Evolutionary conservation across 37 sponge, comb jelly and placozoan species (phyloP).

Genomic region (Aphrocallistes beatrix): DNA sequence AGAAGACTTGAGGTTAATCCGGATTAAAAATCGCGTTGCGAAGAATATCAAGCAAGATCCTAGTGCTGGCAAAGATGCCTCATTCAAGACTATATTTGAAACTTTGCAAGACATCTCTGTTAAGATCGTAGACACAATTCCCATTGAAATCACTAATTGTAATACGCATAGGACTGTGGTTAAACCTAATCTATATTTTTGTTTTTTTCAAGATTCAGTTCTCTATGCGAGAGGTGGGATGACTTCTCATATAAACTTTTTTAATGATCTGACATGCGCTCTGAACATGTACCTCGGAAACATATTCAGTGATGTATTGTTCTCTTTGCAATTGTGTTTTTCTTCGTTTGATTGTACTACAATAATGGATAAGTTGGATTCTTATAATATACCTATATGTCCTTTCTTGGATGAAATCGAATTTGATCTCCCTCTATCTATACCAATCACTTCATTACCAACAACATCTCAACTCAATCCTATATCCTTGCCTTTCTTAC

Average conservation of each 20-base stretch:
- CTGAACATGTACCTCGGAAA: neutral
- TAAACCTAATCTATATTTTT: neutral
- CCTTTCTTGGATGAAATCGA: neutral
- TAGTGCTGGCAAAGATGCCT: neutral
- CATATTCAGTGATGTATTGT: neutral
- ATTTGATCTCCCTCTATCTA: neutral
- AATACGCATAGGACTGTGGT: neutral
- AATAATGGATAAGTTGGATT: neutral
- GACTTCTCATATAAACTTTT: neutral
- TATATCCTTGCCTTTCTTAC: neutral
- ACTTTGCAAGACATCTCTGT: neutral
- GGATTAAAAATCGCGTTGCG: neutral
- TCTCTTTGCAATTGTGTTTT: neutral
- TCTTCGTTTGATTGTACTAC: neutral
- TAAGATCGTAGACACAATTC: neutral
- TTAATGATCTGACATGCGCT: neutral
- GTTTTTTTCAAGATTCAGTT: slow-evolving; percentile 6
- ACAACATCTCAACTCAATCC: neutral
- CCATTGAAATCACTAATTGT: neutral
- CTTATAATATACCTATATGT: neutral
- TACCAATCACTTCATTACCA: neutral
- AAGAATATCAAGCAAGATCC: neutral
- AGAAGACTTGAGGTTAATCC: neutral
- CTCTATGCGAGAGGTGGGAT: neutral
- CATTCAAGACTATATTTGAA: neutral